These are phyloP conservation scores for Heliconius ethilla DNA, from an alignment of 2,888 invertebrate genomes.

Conservation along the genomic window DNA sequence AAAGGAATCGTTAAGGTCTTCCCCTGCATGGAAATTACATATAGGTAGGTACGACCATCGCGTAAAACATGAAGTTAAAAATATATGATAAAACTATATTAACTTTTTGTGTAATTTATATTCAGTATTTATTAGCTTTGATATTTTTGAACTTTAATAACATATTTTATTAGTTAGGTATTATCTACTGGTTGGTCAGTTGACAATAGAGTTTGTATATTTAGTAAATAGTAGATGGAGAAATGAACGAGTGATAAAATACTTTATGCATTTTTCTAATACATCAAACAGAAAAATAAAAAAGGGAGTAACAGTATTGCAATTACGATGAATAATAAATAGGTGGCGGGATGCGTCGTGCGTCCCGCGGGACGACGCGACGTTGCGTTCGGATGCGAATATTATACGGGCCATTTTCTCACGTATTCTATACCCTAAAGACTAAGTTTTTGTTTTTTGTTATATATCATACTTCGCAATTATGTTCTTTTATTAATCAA, in stretches of 20 bases:
- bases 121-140: too few relatives aligned
- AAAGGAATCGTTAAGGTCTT: too few relatives aligned
- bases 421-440: constrained; percentile 53
- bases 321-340: constrained; percentile 78
- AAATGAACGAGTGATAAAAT: constrained; percentile 3
- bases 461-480: constrained; percentile 1
- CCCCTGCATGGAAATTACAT: too few relatives aligned
- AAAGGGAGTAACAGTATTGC: constrained; percentile 54
- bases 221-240: background rate
- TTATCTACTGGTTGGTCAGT: background rate
- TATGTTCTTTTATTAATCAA: background rate
- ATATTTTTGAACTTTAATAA: background rate
- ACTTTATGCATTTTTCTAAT: constrained; percentile 39
- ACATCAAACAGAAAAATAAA: constrained; percentile 54
- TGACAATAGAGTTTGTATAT: background rate
- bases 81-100: background rate
- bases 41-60: too few relatives aligned
- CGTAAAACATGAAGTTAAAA: too few relatives aligned
- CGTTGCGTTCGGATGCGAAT: constrained; percentile 68
- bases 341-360: constrained; percentile 58
- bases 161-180: background rate
- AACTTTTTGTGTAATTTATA: background rate
- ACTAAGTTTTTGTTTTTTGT: constrained; percentile 45
- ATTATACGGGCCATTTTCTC: constrained; percentile 73
- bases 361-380: constrained; percentile 57